Conservation (phyloP, 2,888 invertebrate genomes). For the Acleris cristana region DNA sequence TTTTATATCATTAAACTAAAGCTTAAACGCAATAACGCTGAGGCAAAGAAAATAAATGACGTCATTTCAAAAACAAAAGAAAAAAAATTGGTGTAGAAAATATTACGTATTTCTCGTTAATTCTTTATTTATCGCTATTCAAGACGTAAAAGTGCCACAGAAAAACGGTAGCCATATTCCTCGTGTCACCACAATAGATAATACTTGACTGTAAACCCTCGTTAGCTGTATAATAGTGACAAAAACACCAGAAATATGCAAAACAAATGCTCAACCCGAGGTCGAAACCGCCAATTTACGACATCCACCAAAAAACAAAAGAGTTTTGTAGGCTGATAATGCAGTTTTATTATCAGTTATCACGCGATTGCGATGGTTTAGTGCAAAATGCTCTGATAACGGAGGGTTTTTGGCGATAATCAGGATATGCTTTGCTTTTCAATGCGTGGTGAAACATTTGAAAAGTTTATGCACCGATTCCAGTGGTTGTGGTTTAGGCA, state of each 20-base stretch:
- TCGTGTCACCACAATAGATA: neutral
- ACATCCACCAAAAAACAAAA: constrained; percentile 41
- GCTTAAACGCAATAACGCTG: too few relatives aligned
- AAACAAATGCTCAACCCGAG: constrained; percentile 18
- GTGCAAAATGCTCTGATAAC: constrained; percentile 63
- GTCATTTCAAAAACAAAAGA: too few relatives aligned
- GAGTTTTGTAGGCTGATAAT: constrained; percentile 54
- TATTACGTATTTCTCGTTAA: too few relatives aligned
- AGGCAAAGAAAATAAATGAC: too few relatives aligned
- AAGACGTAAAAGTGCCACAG: neutral
- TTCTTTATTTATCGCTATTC: neutral
- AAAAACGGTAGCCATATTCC: neutral
- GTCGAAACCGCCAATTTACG: constrained; percentile 29
- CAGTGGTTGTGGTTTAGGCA: neutral
- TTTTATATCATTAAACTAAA: too few relatives aligned
- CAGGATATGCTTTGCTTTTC: constrained; percentile 38
- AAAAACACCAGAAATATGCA: constrained; percentile 29
- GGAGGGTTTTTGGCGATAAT: constrained; percentile 44
- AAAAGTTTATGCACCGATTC: neutral
- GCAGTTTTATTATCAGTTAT: constrained; percentile 71
- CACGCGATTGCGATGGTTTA: constrained; percentile 71
- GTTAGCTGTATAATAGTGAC: constrained; percentile 16
- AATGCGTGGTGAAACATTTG: constrained; percentile 10
- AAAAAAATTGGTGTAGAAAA: too few relatives aligned
- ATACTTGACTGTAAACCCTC: constrained; percentile 1